Evolutionary conservation across 2,113 vertebrate species (phyloP), one percentile per base, ranked within the genome.

Genomic region (Isurus oxyrinchus): DNA sequence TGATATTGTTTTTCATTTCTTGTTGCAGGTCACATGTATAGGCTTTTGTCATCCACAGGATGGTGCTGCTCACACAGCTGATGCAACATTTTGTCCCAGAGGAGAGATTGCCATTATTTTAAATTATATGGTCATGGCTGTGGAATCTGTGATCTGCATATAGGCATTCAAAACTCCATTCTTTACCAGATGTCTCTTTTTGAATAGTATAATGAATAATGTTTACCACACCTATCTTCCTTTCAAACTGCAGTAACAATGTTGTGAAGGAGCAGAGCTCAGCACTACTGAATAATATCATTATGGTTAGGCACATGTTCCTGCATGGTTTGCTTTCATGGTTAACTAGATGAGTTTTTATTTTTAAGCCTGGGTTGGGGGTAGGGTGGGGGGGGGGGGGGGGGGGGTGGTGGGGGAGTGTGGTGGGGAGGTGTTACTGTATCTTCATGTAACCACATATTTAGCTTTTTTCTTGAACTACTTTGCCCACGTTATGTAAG

Each of bases 51-150:
- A 53, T 72, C 94, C 94, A 95, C 94, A 53, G 66, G 94, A 76
- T 95, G 94, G 94, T 35, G 94, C 94, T 95, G 44, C 67, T 95
- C 66, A 95, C 94, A 95, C 27, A 72, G 94, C 49, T 49, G 55
- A 87, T 87, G 40, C 25, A 91, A 59, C 40, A 91, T 63, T 66
- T 72, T 31, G 40, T 69, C 76, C 13, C 67, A 35, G 67, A 72
- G 67, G 66, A 55, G 94, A 55, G 25, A 35, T 72, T 53, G 1
- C 55, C 67, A 4, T 72, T 1, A 72, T 31, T 95, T 25, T 55
- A 95, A 69, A 8, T 35, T 23, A 49, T 11, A 53, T 72, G 49
- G 44, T 76, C 67, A 72, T 67, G 25, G 27, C 44, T 55, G 44
- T 19, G 63, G 49, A 35, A 21, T 95, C 66, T 94, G 63, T 72